Conservation (phyloP, 1,140 invertebrate species). For the Nixonia krombeini region DNA sequence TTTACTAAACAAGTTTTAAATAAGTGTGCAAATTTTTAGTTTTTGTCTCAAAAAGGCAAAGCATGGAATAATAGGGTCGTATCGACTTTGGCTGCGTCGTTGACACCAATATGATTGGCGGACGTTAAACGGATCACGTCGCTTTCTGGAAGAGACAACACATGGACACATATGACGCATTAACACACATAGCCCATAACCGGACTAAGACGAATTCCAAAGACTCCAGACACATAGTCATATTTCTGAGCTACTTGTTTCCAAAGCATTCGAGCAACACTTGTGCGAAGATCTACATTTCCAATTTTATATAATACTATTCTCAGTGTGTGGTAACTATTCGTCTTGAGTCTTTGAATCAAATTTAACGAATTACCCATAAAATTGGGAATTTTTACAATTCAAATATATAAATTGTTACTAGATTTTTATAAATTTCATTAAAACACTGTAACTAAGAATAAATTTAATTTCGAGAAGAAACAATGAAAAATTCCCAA, state of each 20-base stretch:
- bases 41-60: neutral
- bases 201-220: conserved; percentile 5
- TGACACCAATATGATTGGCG: conserved; percentile 5
- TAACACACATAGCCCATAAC: conserved; percentile 8
- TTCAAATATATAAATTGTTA: no score
- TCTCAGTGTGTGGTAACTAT: neutral
- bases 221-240: neutral
- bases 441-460: no score
- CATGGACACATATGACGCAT: conserved; percentile 19
- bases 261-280: no score
- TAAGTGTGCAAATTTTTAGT: no score
- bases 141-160: conserved; percentile 22
- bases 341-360: neutral
- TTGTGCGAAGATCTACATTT: no score
- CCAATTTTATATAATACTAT: no score
- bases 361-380: neutral
- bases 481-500: no score
- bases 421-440: no score
- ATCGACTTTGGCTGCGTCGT: neutral
- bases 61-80: neutral
- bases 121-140: conserved; percentile 13
- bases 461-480: no score
- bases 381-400: conserved; percentile 12
- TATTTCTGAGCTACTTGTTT: no score
- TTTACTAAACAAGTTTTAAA: no score